Percentiles rank a stretch among this genome's conserved stretches.
Conservation (phyloP, 2,113 vertebrate genomes). For the Etia nguti region DNA sequence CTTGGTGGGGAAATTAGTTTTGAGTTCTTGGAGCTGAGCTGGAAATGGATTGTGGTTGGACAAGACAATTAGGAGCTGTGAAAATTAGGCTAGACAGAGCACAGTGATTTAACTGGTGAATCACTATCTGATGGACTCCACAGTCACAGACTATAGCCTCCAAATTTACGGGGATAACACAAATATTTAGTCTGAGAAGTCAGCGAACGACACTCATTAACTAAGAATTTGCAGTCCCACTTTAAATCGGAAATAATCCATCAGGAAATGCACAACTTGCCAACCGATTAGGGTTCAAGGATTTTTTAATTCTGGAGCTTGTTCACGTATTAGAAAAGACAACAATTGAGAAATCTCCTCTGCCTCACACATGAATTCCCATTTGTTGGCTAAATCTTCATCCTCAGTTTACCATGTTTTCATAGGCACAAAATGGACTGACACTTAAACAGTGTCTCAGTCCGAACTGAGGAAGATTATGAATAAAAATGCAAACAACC, state of each 20-base stretch:
- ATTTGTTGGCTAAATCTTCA: slow-evolving; percentile 17
- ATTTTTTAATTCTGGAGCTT: slow-evolving; percentile 34
- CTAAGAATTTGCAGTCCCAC: slow-evolving; percentile 12
- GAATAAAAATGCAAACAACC: background rate
- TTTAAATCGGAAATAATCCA: slow-evolving; percentile 34
- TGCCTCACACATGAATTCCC: slow-evolving; percentile 32
- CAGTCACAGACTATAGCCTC: background rate
- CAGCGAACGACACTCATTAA: slow-evolving; percentile 8
- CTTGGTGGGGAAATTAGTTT: slow-evolving; percentile 28
- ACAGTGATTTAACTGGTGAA: background rate
- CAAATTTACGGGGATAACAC: background rate
- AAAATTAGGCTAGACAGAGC: slow-evolving; percentile 22
- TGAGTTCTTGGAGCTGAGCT: slow-evolving; percentile 11
- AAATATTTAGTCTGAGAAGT: slow-evolving; percentile 22
- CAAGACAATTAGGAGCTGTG: slow-evolving; percentile 9
- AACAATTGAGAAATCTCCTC: slow-evolving; percentile 42
- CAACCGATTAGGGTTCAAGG: slow-evolving; percentile 24
- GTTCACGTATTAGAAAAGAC: slow-evolving; percentile 37
- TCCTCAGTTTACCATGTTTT: slow-evolving; percentile 41
- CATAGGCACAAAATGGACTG: slow-evolving; percentile 34
- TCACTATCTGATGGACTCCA: slow-evolving; percentile 2
- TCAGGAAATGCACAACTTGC: slow-evolving; percentile 29
- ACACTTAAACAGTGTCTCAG: slow-evolving; percentile 14
- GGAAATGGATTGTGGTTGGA: slow-evolving; percentile 15
- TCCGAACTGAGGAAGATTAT: background rate